Base-by-base conservation (phyloP, 2,888 invertebrate species). In the Agrotis clavis region DNA sequence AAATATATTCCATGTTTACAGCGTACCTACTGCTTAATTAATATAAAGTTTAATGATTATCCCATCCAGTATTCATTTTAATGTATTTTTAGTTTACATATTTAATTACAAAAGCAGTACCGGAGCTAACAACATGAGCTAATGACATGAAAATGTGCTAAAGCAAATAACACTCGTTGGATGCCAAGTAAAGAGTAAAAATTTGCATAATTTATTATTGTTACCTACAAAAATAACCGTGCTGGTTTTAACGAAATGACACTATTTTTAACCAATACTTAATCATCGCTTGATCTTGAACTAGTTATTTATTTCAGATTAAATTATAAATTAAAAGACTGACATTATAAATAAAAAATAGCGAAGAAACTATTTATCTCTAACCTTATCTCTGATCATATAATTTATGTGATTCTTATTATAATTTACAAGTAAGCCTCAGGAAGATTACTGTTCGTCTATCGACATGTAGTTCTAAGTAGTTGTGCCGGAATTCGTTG, bases 91-190 rank as follows among this genome's bases (percentile, higher is more conserved):
- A n/a, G n/a, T 35, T 57, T 35, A 30, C 2, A 13, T 30, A 57
- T 35, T 35, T 30, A 57, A 35, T 56, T n/a, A 56, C 11, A 56
- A 57, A 57, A n/a, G n/a, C 30, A 35, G 30, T 48, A 41, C 35
- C 54, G 35, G 59, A 25, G 13, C 73, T 61, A 68, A 71, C 65
- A 54, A 67, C 41, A 45, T 30, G 65, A 74, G n/a, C n/a, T 61
- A 68, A 71, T 67, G 59, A 67, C 41, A 45, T 30, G 65, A 74
- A 30, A 56, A 51, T 67, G 4, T 64, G 13, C 35, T 64, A 60
- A 64, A 77, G 67, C 67, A 64, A 77, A 77, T 77, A 64, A 56
- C 56, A 61, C 25, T 61, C 67, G 67, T 77, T 60, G 14, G 47
- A 51, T 25, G 13, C 9, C 35, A 19, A 30, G 16, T 65, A 19